These are phyloP conservation scores for Zaprionus obscuricornis DNA, from an alignment of 2,888 invertebrate species.

Conservation along the genomic window DNA sequence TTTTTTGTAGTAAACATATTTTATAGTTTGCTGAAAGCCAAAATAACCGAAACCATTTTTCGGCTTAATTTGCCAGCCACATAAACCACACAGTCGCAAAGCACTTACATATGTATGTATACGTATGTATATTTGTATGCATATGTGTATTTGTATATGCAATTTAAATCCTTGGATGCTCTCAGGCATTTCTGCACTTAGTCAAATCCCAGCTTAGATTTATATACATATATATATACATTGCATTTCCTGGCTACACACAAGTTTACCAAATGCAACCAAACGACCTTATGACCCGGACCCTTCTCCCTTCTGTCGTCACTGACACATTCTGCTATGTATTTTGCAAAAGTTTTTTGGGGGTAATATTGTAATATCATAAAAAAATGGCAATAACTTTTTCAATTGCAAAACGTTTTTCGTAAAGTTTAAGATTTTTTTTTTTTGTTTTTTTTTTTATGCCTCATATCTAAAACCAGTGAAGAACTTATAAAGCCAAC, in stretches of 20 bases:
- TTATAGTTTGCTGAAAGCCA: conserved; percentile 2
- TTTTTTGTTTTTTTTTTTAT: conserved; percentile 22
- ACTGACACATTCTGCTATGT: conserved; percentile 24
- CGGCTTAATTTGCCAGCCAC: conserved; percentile 20
- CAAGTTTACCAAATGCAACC: conserved; percentile 21
- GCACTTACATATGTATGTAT: conserved; percentile 21
- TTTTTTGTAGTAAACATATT: background rate
- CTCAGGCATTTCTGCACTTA: conserved; percentile 51
- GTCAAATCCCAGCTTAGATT: conserved; percentile 49
- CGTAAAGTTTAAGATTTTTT: conserved; percentile 28
- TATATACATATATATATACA: conserved; percentile 34
- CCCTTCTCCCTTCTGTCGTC: background rate
- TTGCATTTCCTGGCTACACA: conserved; percentile 43
- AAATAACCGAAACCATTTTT: conserved; percentile 13
- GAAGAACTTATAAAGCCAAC: conserved; percentile 22
- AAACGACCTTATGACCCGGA: too few relatives aligned
- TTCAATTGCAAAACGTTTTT: conserved; percentile 55
- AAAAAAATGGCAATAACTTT: conserved; percentile 65
- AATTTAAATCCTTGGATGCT: conserved; percentile 25
- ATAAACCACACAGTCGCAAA: background rate
- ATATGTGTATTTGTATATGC: too few relatives aligned
- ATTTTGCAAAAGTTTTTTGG: conserved; percentile 53
- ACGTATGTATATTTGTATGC: too few relatives aligned
- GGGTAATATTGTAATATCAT: conserved; percentile 44
- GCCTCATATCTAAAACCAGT: background rate